These are phyloP conservation scores for Ostrea edulis DNA, from an alignment of 1,140 invertebrate species.

Conservation along the genomic window DNA sequence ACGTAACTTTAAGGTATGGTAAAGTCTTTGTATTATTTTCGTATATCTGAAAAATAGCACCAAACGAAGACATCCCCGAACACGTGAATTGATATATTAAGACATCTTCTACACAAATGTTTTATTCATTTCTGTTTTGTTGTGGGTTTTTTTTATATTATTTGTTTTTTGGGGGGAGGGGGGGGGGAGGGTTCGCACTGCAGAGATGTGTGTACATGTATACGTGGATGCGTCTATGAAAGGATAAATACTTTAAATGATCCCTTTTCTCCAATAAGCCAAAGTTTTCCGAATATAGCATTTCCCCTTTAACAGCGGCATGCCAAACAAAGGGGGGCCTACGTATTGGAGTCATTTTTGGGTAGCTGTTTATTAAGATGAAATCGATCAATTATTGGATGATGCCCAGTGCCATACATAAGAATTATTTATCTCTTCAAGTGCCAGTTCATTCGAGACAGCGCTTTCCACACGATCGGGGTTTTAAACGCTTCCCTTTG, in stretches of 20 bases:
- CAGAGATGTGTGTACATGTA: background rate
- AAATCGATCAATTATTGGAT: slow-evolving; percentile 25
- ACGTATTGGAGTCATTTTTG: slow-evolving; percentile 28
- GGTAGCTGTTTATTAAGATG: slow-evolving; percentile 25
- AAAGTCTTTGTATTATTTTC: too few species aligned
- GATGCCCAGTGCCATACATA: background rate
- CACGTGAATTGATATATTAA: too few species aligned
- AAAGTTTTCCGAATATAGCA: background rate
- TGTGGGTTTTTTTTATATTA: too few species aligned
- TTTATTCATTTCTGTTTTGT: too few species aligned
- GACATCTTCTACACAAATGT: background rate
- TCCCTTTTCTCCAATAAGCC: background rate
- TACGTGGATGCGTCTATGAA: background rate
- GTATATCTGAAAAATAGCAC: too few species aligned
- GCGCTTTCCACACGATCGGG: background rate
- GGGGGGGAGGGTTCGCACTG: too few species aligned
- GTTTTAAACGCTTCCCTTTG: background rate
- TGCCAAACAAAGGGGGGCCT: background rate
- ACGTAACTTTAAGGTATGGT: too few species aligned
- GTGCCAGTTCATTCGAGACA: background rate
- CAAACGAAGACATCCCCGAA: too few species aligned
- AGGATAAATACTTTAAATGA: background rate
- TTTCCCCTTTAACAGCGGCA: background rate
- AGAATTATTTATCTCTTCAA: background rate
- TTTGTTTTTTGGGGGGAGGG: too few species aligned